These are phyloP conservation scores for Hemitrygon akajei DNA, from an alignment of 2,797 vertebrate genomes.

Conservation along the genomic window DNA sequence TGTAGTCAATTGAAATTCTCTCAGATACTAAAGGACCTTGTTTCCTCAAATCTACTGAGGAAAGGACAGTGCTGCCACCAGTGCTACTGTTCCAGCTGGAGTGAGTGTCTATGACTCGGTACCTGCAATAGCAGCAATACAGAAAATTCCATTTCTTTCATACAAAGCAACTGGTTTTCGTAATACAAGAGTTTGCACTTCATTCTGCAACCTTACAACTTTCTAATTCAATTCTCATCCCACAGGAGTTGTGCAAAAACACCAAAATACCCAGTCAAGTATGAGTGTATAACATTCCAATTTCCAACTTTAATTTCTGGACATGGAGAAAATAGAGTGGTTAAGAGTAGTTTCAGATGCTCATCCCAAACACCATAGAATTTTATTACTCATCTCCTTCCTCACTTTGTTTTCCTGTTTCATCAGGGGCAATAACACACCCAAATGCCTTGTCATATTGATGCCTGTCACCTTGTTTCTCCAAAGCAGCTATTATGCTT, in stretches of 20 bases:
- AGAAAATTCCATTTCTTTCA: too few relatives aligned
- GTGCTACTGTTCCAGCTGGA: too few relatives aligned
- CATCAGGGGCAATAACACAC: neutral
- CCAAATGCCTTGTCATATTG: neutral
- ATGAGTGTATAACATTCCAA: neutral
- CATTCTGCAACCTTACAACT: too few relatives aligned
- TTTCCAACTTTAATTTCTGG: neutral
- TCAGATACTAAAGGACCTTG: too few relatives aligned
- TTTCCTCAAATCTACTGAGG: too few relatives aligned
- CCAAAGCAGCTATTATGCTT: neutral
- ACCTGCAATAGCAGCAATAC: too few relatives aligned
- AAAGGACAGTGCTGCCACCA: too few relatives aligned
- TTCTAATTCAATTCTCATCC: too few relatives aligned
- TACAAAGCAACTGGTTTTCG: too few relatives aligned
- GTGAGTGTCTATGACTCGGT: too few relatives aligned
- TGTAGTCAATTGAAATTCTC: too few relatives aligned
- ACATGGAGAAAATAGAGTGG: neutral
- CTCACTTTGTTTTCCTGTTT: neutral
- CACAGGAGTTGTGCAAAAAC: neutral
- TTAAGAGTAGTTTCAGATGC: neutral
- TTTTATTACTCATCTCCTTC: neutral
- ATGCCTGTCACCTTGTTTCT: neutral
- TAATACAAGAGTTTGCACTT: too few relatives aligned
- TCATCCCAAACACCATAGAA: neutral
- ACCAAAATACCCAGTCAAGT: neutral